Conservation (phyloP, 1,140 invertebrate species). For the Drosophila guanche region DNA sequence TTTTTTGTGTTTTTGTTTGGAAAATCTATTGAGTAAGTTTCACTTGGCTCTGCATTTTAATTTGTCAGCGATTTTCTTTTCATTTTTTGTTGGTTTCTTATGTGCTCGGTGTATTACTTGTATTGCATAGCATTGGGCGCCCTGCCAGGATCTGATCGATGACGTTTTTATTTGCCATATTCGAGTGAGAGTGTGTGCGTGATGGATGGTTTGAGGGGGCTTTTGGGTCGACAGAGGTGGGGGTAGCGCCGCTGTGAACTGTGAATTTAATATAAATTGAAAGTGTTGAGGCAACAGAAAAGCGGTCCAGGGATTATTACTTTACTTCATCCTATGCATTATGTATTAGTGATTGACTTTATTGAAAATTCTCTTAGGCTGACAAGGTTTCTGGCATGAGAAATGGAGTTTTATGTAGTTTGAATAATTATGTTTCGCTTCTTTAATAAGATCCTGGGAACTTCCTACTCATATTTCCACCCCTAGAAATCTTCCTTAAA, state of each 20-base stretch:
- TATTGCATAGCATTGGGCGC: constrained; percentile 67
- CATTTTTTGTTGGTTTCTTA: constrained; percentile 34
- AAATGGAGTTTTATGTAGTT: too few species aligned
- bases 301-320: neutral
- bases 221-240: neutral
- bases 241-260: constrained; percentile 6
- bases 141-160: constrained; percentile 72
- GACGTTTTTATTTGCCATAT: constrained; percentile 74
- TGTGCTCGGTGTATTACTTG: constrained; percentile 18
- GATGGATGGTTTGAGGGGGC: constrained; percentile 50
- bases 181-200: constrained; percentile 37
- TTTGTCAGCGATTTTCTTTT: constrained; percentile 71
- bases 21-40: constrained; percentile 66
- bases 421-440: neutral
- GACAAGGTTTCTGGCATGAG: too few species aligned
- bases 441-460: too few species aligned
- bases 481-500: too few species aligned
- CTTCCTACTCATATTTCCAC: too few species aligned
- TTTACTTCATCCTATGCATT: too few species aligned
- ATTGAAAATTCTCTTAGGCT: too few species aligned
- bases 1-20: constrained; percentile 15
- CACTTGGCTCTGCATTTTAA: constrained; percentile 73
- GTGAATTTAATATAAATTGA: constrained; percentile 62
- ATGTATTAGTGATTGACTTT: too few species aligned
- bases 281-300: constrained; percentile 24